phyloP scores from a whole-genome alignment of 2,113 vertebrate genomes.

The Cettia cetti region DNA sequence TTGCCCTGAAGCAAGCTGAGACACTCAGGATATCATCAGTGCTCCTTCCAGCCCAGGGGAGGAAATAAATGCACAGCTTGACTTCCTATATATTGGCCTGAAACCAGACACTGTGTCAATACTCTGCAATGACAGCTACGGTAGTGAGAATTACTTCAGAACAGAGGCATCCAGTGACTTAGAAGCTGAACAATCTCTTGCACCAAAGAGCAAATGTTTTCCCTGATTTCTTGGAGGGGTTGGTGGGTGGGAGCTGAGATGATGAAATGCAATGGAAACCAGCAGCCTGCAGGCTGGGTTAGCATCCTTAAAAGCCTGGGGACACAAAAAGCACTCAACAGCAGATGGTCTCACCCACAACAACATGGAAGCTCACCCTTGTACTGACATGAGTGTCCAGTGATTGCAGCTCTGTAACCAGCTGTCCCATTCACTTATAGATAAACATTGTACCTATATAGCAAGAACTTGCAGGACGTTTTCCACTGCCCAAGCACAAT shows the following conservation, averaged over 20 bases:
- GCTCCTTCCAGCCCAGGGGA: neutral
- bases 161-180: neutral
- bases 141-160: slow-evolving; percentile 2
- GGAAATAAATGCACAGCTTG: neutral
- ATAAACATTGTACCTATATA: neutral
- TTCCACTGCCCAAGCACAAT: neutral
- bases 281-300: neutral
- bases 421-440: neutral
- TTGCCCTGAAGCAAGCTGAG: neutral
- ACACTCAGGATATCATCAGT: neutral
- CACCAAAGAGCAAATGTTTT: slow-evolving; percentile 5
- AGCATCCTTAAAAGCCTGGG: neutral
- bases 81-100: neutral
- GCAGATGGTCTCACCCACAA: neutral
- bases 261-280: neutral
- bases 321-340: neutral
- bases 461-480: neutral
- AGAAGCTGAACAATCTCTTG: neutral
- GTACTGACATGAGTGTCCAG: neutral
- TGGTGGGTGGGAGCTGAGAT: neutral
- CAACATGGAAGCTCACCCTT: neutral
- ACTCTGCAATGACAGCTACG: neutral
- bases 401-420: neutral
- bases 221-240: neutral
- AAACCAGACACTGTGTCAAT: slow-evolving; percentile 26